Conservation (phyloP, 2,113 vertebrate genomes). For the Polyodon spathula region DNA sequence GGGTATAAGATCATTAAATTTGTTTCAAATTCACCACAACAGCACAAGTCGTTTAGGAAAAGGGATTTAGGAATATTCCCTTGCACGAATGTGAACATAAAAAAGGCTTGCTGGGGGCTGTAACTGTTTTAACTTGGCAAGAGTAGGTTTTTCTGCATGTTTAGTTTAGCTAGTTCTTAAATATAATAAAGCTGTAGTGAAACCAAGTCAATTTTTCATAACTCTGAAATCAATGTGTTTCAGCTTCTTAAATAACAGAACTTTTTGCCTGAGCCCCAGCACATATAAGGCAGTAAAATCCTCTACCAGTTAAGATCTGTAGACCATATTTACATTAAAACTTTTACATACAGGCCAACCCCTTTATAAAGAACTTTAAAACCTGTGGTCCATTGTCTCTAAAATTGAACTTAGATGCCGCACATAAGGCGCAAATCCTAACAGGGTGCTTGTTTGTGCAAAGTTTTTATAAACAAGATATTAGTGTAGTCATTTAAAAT, state of each 20-base stretch:
- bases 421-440: background rate
- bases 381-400: background rate
- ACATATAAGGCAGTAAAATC: background rate
- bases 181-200: background rate
- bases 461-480: background rate
- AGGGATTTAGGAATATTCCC: background rate
- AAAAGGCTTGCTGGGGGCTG: slow-evolving; percentile 23
- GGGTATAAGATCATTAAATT: slow-evolving; percentile 9
- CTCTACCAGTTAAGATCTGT: too few species aligned
- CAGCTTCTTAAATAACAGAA: slow-evolving; percentile 24
- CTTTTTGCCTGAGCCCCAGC: background rate
- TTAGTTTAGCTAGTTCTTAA: background rate
- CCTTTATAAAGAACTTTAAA: background rate
- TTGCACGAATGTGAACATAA: too few species aligned
- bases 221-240: background rate
- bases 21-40: background rate
- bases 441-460: background rate
- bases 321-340: too few species aligned
- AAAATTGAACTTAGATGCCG: background rate
- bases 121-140: background rate
- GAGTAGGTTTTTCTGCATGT: background rate
- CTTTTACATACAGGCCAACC: too few species aligned
- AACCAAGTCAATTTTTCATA: background rate
- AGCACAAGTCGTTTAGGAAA: slow-evolving; percentile 3
- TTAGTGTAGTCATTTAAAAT: background rate